phyloP scores from a whole-genome alignment of 2,113 vertebrate genomes.

The Sturnus vulgaris region DNA sequence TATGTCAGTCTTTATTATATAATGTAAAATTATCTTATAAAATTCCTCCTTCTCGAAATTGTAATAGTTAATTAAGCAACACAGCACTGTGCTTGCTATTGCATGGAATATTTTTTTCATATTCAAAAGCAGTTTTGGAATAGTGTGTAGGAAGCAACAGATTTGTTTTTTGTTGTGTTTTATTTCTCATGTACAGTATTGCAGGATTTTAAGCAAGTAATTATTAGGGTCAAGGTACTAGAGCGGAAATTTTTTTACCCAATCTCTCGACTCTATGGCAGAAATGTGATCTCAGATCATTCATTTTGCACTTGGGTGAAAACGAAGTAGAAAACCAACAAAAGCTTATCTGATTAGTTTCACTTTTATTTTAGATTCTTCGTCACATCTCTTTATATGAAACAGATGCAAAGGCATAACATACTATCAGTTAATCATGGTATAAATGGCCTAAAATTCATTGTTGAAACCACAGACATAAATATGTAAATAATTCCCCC shows the following conservation, averaged over 20 bases:
- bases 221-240: neutral
- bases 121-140: neutral
- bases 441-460: neutral
- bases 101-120: neutral
- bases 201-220: neutral
- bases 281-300: neutral
- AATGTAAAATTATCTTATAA: neutral
- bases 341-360: neutral
- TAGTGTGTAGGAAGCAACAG: neutral
- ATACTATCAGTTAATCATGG: neutral
- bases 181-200: neutral
- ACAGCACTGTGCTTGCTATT: neutral
- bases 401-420: neutral
- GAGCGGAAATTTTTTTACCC: neutral
- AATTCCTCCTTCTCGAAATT: neutral
- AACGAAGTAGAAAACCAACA: neutral
- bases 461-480: neutral
- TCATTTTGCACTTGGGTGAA: neutral
- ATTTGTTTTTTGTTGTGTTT: neutral
- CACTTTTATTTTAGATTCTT: slow-evolving; percentile 3
- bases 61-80: neutral
- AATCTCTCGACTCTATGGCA: neutral
- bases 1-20: neutral
- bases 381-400: neutral
- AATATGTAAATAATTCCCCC: neutral